A percentile compares a stretch with the other conserved stretches of the same genome.
Conservation (phyloP, 2,888 invertebrate genomes). For the Zaprionus lineosus region DNA sequence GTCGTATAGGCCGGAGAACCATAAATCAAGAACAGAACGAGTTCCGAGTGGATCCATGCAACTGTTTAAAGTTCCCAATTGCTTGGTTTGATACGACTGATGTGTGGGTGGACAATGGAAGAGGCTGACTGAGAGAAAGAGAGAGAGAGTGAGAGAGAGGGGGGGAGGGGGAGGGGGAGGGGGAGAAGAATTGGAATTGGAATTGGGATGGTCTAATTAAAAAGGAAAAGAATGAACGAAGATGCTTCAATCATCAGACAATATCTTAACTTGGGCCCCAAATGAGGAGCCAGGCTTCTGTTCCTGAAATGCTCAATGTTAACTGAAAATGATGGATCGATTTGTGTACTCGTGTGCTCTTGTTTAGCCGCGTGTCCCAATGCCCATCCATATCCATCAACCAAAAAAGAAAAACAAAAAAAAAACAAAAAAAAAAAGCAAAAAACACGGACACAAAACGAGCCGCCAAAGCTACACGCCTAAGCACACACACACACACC, state of each 20-base stretch:
- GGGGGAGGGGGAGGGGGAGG: too few species aligned
- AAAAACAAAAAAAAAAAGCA: neutral
- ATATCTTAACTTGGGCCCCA: constrained; percentile 15
- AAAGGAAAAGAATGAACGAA: neutral
- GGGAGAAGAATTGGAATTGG: constrained; percentile 1
- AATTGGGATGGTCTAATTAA: constrained; percentile 33
- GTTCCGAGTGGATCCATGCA: neutral
- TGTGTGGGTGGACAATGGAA: constrained; percentile 5
- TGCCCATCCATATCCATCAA: constrained; percentile 47
- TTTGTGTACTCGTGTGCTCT: constrained; percentile 30
- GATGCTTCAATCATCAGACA: constrained; percentile 28
- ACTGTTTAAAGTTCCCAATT: constrained; percentile 7
- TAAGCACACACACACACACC: neutral
- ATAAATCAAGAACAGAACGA: constrained; percentile 32
- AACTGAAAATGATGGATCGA: constrained; percentile 46
- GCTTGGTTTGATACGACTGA: neutral
- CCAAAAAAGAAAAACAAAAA: too few species aligned
- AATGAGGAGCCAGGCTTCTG: too few species aligned
- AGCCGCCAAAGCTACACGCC: constrained; percentile 3
- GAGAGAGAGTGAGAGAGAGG: too few species aligned
- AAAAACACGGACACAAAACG: constrained; percentile 12
- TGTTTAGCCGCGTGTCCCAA: constrained; percentile 26
- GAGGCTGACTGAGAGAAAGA: too few species aligned
- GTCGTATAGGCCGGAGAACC: constrained; percentile 3
- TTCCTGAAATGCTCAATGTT: too few species aligned